A percentile compares a stretch with the other conserved stretches of the same genome.
phyloP scores from a whole-genome alignment of 2,888 invertebrate genomes.

The Dorcus parallelipipedus region DNA sequence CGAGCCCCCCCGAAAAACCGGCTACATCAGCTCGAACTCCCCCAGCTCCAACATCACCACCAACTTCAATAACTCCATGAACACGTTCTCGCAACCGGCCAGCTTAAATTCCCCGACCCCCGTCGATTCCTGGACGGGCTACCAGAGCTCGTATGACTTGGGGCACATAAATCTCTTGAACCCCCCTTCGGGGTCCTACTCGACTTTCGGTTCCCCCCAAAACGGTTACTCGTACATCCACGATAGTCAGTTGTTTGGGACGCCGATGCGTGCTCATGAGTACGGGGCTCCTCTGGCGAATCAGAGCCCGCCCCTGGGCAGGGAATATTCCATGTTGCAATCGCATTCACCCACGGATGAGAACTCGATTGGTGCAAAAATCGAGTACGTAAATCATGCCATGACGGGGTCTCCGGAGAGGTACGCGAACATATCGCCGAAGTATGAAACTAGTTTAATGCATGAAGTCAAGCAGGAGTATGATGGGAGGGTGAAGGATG shows the following conservation, averaged over 20 bases:
- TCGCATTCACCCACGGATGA: conserved; percentile 57
- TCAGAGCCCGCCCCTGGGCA: conserved; percentile 61
- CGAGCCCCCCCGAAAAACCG: conserved; percentile 88
- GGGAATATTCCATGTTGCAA: conserved; percentile 65
- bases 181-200: conserved; percentile 60
- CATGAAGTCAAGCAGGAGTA: conserved; percentile 53
- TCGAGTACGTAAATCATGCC: conserved; percentile 49
- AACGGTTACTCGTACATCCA: conserved; percentile 65
- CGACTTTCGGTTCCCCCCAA: conserved; percentile 60
- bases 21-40: conserved; percentile 68
- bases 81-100: conserved; percentile 54
- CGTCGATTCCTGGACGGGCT: conserved; percentile 73
- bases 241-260: conserved; percentile 65
- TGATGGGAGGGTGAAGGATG: conserved; percentile 43
- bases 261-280: conserved; percentile 62
- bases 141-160: conserved; percentile 74
- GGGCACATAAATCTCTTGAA: conserved; percentile 72
- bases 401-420: conserved; percentile 53
- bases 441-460: conserved; percentile 57
- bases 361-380: conserved; percentile 46
- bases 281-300: conserved; percentile 54
- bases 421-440: conserved; percentile 59
- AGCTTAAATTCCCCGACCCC: conserved; percentile 47
- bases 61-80: conserved; percentile 54
- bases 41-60: conserved; percentile 59